These are phyloP conservation scores for Phania funesta DNA, from an alignment of 2,888 invertebrate genomes.

Conservation along the genomic window DNA sequence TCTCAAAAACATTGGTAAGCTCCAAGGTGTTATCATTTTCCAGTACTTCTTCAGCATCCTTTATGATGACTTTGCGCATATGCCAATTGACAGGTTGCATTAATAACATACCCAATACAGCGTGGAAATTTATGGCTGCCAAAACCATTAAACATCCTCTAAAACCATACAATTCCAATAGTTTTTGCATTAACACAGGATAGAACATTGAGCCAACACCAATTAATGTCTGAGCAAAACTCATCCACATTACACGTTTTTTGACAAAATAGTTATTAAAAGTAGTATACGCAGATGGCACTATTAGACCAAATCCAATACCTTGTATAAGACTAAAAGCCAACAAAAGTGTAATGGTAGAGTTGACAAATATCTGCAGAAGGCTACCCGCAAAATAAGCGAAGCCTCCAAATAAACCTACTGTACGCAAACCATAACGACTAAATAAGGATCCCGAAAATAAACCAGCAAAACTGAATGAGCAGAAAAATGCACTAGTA, in stretches of 20 bases:
- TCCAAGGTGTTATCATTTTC: background rate
- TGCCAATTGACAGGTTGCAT: slow-evolving; percentile 90
- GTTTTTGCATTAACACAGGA: slow-evolving; percentile 84
- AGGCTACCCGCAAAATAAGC: slow-evolving; percentile 84
- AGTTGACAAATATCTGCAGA: slow-evolving; percentile 84
- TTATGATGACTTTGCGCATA: slow-evolving; percentile 80
- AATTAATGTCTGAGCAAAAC: slow-evolving; percentile 86
- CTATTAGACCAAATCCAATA: slow-evolving; percentile 86
- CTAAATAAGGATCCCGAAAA: slow-evolving; percentile 85
- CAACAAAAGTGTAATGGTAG: slow-evolving; percentile 84
- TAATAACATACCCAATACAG: slow-evolving; percentile 85
- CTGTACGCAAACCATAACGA: slow-evolving; percentile 84
- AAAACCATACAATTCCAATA: slow-evolving; percentile 85
- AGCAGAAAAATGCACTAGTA: slow-evolving; percentile 84
- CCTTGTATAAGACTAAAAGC: slow-evolving; percentile 86
- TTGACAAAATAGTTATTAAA: slow-evolving; percentile 88
- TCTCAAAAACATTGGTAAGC: background rate
- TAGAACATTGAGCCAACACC: slow-evolving; percentile 86
- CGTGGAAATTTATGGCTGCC: slow-evolving; percentile 85
- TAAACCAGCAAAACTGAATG: slow-evolving; percentile 83
- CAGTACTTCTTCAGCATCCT: slow-evolving; percentile 74
- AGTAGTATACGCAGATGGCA: slow-evolving; percentile 87
- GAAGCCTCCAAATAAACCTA: slow-evolving; percentile 85
- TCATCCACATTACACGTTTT: slow-evolving; percentile 87
- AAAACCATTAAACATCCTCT: slow-evolving; percentile 85